These are phyloP conservation scores for Forbesichthys papilliferus DNA, from an alignment of 2,113 vertebrate genomes.

Conservation along the genomic window DNA sequence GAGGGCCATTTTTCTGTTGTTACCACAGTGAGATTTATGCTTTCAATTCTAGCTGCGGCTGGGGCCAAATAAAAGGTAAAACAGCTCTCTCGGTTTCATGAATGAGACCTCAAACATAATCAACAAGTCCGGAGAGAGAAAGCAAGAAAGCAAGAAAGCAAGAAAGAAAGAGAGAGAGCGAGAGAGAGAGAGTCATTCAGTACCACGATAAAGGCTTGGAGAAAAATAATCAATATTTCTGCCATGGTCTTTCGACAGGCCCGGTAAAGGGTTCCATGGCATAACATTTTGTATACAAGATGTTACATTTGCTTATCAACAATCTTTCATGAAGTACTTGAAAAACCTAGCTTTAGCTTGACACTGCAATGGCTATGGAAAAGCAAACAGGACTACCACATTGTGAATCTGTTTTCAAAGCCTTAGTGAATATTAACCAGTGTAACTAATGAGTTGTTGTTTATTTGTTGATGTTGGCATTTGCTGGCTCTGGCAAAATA, in stretches of 20 bases:
- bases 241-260: slow-evolving; percentile 32
- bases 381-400: background rate
- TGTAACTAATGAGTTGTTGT: background rate
- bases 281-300: slow-evolving; percentile 46
- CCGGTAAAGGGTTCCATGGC: slow-evolving; percentile 25
- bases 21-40: slow-evolving; percentile 51
- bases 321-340: slow-evolving; percentile 5
- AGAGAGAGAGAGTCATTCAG: slow-evolving; percentile 22
- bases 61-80: slow-evolving; percentile 58
- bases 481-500: slow-evolving; percentile 43
- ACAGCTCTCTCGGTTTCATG: slow-evolving; percentile 48
- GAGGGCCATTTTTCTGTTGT: slow-evolving; percentile 29
- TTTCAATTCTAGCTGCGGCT: slow-evolving; percentile 43
- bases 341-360: slow-evolving; percentile 17
- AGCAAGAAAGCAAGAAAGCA: background rate
- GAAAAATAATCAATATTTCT: slow-evolving; percentile 55
- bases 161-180: slow-evolving; percentile 24
- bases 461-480: slow-evolving; percentile 29
- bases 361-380: background rate
- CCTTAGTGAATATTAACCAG: too few relatives aligned
- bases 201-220: slow-evolving; percentile 44
- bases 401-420: too few relatives aligned
- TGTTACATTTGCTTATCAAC: slow-evolving; percentile 21
- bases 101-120: slow-evolving; percentile 60
- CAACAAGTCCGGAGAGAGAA: slow-evolving; percentile 49